phyloP scores from a whole-genome alignment of 2,113 vertebrate genomes.

The Pholis gunnellus region DNA sequence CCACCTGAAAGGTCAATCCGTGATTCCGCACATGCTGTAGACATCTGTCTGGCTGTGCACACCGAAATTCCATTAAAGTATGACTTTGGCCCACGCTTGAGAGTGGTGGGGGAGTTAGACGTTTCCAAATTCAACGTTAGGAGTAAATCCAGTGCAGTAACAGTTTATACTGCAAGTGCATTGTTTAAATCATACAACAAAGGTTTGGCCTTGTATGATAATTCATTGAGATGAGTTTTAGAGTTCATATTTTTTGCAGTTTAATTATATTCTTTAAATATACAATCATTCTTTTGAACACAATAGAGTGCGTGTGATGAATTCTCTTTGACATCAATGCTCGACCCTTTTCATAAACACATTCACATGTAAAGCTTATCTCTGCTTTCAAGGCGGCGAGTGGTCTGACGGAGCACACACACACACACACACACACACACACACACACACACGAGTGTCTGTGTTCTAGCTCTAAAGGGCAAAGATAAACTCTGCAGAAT shows the following conservation, averaged over 20 bases:
- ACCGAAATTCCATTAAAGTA: slow-evolving; percentile 58
- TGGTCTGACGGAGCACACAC: slow-evolving; percentile 36
- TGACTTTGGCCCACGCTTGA: slow-evolving; percentile 50
- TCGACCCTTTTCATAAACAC: slow-evolving; percentile 17
- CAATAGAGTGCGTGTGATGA: slow-evolving; percentile 35
- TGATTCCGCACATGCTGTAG: slow-evolving; percentile 63
- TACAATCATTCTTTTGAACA: slow-evolving; percentile 23
- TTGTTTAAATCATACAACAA: slow-evolving; percentile 50
- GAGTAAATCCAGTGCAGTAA: slow-evolving; percentile 18
- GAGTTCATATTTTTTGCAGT: slow-evolving; percentile 21
- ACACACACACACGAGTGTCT: slow-evolving; percentile 28
- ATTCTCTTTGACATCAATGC: slow-evolving; percentile 28
- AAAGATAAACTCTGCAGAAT: slow-evolving; percentile 55
- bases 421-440: slow-evolving; percentile 37
- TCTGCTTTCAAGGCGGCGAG: slow-evolving; percentile 40
- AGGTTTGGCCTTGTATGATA: slow-evolving; percentile 21
- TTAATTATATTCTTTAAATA: slow-evolving; percentile 29
- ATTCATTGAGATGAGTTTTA: slow-evolving; percentile 45
- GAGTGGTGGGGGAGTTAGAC: slow-evolving; percentile 1
- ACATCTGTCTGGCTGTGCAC: slow-evolving; percentile 57
- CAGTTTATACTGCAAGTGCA: slow-evolving; percentile 24
- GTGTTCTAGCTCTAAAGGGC: slow-evolving; percentile 44
- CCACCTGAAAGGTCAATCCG: slow-evolving; percentile 66
- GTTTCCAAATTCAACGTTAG: slow-evolving; percentile 50
- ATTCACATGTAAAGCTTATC: slow-evolving; percentile 49